phyloP scores from a whole-genome alignment of 2,113 vertebrate genomes.

The Cephalopholis sonnerati region DNA sequence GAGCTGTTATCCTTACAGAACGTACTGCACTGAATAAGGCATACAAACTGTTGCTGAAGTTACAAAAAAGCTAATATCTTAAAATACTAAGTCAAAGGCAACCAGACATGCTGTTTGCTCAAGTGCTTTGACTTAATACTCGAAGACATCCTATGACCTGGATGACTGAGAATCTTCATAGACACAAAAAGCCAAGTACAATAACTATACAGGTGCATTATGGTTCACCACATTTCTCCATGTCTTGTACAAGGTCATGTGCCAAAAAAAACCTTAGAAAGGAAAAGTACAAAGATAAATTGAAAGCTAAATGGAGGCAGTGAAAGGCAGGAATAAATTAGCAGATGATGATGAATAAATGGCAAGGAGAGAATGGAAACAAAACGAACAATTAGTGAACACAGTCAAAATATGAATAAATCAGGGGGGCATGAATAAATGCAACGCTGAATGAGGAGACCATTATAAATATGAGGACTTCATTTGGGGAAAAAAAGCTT shows the following conservation, averaged over 20 bases:
- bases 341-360: slow-evolving; percentile 55
- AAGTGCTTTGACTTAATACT: slow-evolving; percentile 50
- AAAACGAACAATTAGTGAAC: slow-evolving; percentile 62
- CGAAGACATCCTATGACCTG: slow-evolving; percentile 44
- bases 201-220: slow-evolving; percentile 64
- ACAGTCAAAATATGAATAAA: slow-evolving; percentile 62
- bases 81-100: slow-evolving; percentile 59
- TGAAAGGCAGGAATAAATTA: slow-evolving; percentile 61
- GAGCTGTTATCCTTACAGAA: slow-evolving; percentile 68
- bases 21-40: slow-evolving; percentile 73
- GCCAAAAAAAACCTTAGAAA: slow-evolving; percentile 35
- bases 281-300: slow-evolving; percentile 50
- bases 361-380: slow-evolving; percentile 54
- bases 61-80: slow-evolving; percentile 65
- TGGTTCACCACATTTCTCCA: slow-evolving; percentile 52
- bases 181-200: slow-evolving; percentile 58
- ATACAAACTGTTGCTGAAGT: slow-evolving; percentile 66
- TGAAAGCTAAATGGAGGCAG: slow-evolving; percentile 53
- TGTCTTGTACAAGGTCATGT: slow-evolving; percentile 67
- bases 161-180: slow-evolving; percentile 43
- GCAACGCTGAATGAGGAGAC: slow-evolving; percentile 24
- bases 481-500: slow-evolving; percentile 53
- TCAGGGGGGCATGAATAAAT: slow-evolving; percentile 52
- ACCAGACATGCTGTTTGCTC: slow-evolving; percentile 10
- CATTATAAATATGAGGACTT: slow-evolving; percentile 43